phyloP scores from a whole-genome alignment of 2,888 invertebrate species.

The Standfussiana lucernea region DNA sequence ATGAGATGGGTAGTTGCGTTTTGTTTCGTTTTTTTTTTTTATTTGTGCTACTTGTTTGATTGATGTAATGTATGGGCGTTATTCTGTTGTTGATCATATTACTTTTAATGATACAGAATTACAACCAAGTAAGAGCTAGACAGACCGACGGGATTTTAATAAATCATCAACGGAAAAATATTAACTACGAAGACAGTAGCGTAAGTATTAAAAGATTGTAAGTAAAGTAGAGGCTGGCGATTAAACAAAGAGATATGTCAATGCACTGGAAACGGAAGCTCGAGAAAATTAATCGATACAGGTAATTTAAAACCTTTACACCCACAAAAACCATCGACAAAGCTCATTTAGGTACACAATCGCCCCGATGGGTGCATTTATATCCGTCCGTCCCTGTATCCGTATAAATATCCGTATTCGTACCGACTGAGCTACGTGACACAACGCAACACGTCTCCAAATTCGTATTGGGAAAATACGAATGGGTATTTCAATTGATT shows the following conservation, averaged over 20 bases:
- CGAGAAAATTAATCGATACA: background rate
- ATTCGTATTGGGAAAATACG: conserved; percentile 80
- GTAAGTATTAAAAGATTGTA: background rate
- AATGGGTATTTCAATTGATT: conserved; percentile 83
- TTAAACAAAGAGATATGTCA: background rate
- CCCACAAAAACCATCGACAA: background rate
- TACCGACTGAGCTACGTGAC: conserved; percentile 71
- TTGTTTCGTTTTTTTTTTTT: conserved; percentile 37
- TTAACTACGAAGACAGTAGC: too few relatives aligned
- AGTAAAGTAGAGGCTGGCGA: background rate
- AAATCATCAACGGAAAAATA: background rate
- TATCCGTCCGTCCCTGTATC: conserved; percentile 57
- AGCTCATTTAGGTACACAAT: conserved; percentile 19
- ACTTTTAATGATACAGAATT: background rate
- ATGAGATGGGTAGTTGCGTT: conserved; percentile 48
- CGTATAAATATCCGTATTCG: conserved; percentile 66
- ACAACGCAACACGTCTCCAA: conserved; percentile 73
- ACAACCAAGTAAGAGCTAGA: background rate
- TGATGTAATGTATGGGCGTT: conserved; percentile 8
- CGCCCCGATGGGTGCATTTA: conserved; percentile 28
- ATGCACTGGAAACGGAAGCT: background rate
- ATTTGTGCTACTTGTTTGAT: conserved; percentile 13
- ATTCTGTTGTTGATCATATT: background rate
- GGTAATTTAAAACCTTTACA: conserved; percentile 10
- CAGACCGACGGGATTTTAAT: rapidly evolving